A percentile compares a stretch with the other conserved stretches of the same genome.
Evolutionary conservation across 2,113 vertebrate genomes (phyloP).

Genomic region (Aythya baeri): DNA sequence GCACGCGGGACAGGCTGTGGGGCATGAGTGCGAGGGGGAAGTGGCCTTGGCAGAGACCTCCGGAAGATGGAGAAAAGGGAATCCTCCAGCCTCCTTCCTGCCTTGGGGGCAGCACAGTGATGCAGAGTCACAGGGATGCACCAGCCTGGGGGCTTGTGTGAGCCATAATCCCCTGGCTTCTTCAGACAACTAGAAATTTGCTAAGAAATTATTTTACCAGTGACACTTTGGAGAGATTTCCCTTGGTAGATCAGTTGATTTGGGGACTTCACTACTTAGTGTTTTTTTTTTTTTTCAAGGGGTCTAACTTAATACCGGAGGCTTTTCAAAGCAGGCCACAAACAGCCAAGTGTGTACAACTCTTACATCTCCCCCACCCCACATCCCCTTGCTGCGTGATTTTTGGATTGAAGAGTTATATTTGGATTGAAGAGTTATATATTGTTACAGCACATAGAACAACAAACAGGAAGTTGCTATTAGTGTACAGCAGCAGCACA

Average conservation of each 20-base stretch:
- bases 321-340: not conserved
- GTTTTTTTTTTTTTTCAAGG: not conserved
- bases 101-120: fast-evolving
- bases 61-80: not conserved
- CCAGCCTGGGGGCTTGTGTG: fast-evolving
- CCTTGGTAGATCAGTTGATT: not conserved
- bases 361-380: not conserved
- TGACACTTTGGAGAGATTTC: not conserved
- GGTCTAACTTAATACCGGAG: fast-evolving
- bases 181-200: not conserved
- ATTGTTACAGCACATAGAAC: not conserved
- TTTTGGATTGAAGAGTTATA: not conserved
- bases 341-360: not conserved
- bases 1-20: not conserved
- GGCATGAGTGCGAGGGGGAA: not conserved
- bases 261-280: not conserved
- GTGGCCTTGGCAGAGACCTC: fast-evolving
- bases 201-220: not conserved
- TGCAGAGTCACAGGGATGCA: not conserved
- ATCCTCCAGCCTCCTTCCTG: not conserved
- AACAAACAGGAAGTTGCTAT: not conserved
- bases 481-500: not conserved
- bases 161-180: not conserved
- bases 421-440: not conserved
- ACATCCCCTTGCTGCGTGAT: not conserved